Percentiles rank a stretch among this genome's conserved stretches.
Evolutionary conservation across 2,113 vertebrate genomes (phyloP).

Genomic region (Phasianus colchicus): DNA sequence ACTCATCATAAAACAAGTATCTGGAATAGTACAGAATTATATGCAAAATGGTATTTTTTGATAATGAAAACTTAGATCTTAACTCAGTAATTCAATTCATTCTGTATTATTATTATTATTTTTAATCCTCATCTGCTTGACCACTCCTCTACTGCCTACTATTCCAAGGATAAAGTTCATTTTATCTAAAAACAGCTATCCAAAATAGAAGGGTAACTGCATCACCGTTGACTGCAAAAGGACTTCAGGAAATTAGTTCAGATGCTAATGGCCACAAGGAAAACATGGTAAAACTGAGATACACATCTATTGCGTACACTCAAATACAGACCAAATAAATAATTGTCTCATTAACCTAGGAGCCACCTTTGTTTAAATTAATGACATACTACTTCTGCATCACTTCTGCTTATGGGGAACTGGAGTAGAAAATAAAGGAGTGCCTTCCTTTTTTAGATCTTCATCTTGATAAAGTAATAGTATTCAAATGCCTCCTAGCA

Average conservation of each 20-base stretch:
- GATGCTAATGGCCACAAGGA: background rate
- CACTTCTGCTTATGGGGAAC: background rate
- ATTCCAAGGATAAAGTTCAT: background rate
- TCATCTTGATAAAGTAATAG: background rate
- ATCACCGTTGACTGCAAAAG: background rate
- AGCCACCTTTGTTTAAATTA: background rate
- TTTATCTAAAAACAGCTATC: background rate
- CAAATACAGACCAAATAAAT: background rate
- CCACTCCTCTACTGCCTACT: background rate
- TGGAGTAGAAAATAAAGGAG: background rate
- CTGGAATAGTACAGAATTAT: background rate
- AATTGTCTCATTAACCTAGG: background rate
- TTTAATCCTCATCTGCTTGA: background rate
- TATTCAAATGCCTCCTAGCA: background rate
- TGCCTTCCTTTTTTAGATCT: background rate
- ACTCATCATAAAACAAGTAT: background rate
- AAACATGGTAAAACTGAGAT: background rate
- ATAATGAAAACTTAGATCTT: background rate
- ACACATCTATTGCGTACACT: background rate
- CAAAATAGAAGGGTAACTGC: background rate
- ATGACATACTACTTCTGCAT: accelerated
- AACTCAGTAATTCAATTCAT: background rate
- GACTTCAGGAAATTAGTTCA: background rate
- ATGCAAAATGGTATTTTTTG: background rate
- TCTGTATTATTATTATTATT: background rate